phyloP scores from a whole-genome alignment of 1,140 invertebrate species.

The Potamilus streckersoni region DNA sequence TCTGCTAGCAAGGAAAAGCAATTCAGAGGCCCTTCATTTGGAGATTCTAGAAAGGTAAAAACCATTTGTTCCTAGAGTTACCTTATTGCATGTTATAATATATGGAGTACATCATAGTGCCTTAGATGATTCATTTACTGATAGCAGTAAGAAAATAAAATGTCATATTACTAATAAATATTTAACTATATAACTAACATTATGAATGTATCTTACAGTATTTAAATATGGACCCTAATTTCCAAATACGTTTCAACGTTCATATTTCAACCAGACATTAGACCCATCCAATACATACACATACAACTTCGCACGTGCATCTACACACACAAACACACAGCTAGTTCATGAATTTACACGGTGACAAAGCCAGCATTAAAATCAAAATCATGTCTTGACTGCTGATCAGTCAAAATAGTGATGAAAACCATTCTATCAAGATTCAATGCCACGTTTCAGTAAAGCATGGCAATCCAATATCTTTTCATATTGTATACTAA shows the following conservation, averaged over 20 bases:
- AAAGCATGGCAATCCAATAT: not conserved
- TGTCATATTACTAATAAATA: too few relatives aligned
- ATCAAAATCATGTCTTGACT: not conserved
- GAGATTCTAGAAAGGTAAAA: conserved; percentile 82
- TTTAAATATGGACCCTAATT: too few relatives aligned
- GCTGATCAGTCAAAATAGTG: not conserved
- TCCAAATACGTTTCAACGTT: too few relatives aligned
- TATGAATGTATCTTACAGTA: too few relatives aligned
- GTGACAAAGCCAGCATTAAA: not conserved
- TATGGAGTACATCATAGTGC: not conserved
- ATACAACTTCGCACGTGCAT: too few relatives aligned
- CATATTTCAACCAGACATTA: too few relatives aligned
- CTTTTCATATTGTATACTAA: not conserved
- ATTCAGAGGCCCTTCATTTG: conserved; percentile 76
- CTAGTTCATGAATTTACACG: not conserved
- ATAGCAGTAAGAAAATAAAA: too few relatives aligned
- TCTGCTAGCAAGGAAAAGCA: conserved; percentile 43
- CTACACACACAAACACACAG: too few relatives aligned
- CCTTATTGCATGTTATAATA: not conserved
- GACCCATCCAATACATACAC: too few relatives aligned
- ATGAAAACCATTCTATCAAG: not conserved
- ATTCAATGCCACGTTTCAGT: not conserved
- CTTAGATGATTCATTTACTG: too few relatives aligned
- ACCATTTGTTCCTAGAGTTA: not conserved
- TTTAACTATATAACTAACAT: too few relatives aligned